Percentiles rank a stretch among this genome's conserved stretches.
Evolutionary conservation across 2,797 vertebrate genomes (phyloP).

Genomic region (Sylvia borin): DNA sequence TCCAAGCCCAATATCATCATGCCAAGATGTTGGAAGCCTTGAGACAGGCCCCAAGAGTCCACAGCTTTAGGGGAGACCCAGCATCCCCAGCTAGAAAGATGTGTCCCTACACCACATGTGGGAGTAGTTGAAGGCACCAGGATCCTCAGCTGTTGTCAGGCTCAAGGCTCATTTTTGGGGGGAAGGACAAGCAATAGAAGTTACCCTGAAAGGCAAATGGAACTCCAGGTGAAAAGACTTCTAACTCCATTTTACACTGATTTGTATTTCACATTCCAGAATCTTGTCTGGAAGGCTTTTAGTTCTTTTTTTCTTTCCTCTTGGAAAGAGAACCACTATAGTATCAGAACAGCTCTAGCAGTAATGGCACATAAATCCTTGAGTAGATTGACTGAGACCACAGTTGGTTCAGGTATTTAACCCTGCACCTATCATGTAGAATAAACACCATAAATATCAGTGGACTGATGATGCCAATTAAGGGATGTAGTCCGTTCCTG

Average conservation of each 20-base stretch:
- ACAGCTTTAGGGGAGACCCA: neutral
- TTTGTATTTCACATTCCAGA: neutral
- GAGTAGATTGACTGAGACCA: neutral
- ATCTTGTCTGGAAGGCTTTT: neutral
- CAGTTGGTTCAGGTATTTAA: neutral
- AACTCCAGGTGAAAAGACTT: neutral
- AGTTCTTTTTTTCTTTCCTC: neutral
- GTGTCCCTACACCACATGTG: neutral
- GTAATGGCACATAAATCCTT: neutral
- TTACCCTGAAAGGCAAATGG: neutral
- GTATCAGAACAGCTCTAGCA: neutral
- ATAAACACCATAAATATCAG: neutral
- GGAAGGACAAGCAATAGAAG: neutral
- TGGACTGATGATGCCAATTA: neutral
- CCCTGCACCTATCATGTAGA: neutral
- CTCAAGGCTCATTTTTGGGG: neutral
- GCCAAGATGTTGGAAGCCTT: neutral
- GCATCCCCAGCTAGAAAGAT: neutral
- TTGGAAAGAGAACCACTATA: neutral
- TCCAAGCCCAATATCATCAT: neutral
- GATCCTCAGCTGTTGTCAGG: neutral
- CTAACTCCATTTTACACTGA: neutral
- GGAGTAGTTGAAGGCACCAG: neutral
- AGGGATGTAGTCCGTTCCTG: neutral
- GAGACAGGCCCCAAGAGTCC: neutral